Percentiles rank a stretch among this genome's conserved stretches.
Conservation (phyloP, 2,888 invertebrate species). For the Torymus aiolomorphi region DNA sequence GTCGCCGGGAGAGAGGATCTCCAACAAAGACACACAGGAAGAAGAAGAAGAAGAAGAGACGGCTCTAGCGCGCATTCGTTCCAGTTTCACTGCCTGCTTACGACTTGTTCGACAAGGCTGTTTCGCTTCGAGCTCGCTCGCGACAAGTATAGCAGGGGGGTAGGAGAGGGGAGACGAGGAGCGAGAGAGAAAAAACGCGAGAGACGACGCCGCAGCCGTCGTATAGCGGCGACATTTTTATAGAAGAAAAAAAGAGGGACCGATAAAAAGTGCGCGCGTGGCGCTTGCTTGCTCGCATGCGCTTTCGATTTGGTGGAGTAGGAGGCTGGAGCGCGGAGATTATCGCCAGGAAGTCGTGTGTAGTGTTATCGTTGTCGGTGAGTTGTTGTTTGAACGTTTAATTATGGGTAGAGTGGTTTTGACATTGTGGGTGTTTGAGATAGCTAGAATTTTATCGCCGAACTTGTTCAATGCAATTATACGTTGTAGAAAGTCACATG, state of each 20-base stretch:
- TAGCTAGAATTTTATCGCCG: too few species aligned
- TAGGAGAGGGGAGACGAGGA: conserved; percentile 24
- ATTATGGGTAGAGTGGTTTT: too few species aligned
- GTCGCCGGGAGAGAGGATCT: too few species aligned
- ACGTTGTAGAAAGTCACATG: too few species aligned
- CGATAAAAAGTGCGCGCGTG: neutral
- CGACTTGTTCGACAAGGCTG: conserved; percentile 55
- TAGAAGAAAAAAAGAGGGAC: conserved; percentile 22
- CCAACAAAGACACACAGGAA: too few species aligned
- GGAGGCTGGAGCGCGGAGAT: too few species aligned
- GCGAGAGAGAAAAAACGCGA: conserved; percentile 30
- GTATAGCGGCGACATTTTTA: conserved; percentile 40
- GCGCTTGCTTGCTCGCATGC: neutral
- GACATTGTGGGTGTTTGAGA: too few species aligned
- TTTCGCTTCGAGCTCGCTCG: conserved; percentile 42
- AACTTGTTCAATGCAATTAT: too few species aligned
- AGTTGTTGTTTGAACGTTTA: too few species aligned
- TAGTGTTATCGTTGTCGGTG: too few species aligned
- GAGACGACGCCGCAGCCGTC: conserved; percentile 46
- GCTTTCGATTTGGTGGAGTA: conserved; percentile 16
- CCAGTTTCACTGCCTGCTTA: conserved; percentile 47
- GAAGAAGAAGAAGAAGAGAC: too few species aligned
- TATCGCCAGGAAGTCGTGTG: too few species aligned
- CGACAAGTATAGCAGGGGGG: neutral
- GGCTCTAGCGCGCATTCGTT: conserved; percentile 30